phyloP scores from a whole-genome alignment of 1,140 invertebrate species.

The Diorhabda elongata region DNA sequence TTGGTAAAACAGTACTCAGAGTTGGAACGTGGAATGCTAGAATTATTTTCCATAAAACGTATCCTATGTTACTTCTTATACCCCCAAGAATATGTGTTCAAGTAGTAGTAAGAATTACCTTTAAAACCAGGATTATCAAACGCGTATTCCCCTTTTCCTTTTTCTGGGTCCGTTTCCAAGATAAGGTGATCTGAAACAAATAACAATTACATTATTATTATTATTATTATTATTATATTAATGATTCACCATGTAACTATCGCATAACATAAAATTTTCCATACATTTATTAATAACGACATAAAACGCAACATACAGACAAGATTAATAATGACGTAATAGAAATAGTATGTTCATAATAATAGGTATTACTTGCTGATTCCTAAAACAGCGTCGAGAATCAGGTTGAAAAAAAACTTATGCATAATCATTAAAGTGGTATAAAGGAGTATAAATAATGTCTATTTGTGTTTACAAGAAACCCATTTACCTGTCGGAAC shows the following conservation, averaged over 20 bases:
- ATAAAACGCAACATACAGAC: too few species aligned
- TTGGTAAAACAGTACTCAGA: too few species aligned
- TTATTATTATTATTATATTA: too few species aligned
- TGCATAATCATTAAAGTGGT: background rate
- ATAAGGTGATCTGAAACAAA: slow-evolving; percentile 64
- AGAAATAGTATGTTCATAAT: background rate
- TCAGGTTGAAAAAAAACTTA: background rate
- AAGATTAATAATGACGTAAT: background rate
- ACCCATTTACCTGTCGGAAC: too few species aligned
- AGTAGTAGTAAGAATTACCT: slow-evolving; percentile 42
- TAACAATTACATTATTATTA: slow-evolving; percentile 16
- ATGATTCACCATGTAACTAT: too few species aligned
- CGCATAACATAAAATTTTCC: too few species aligned
- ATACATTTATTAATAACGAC: too few species aligned
- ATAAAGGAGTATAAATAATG: background rate
- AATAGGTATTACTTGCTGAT: background rate
- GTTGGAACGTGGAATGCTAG: too few species aligned
- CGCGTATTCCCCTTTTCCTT: slow-evolving; percentile 67
- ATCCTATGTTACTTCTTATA: too few species aligned
- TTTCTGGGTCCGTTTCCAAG: slow-evolving; percentile 67
- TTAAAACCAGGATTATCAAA: slow-evolving; percentile 78
- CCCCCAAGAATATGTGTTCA: too few species aligned
- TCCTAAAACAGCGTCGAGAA: background rate
- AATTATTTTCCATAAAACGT: too few species aligned
- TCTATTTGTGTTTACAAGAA: background rate